phyloP scores from a whole-genome alignment of 2,113 vertebrate genomes.

The Neodontobutis hainanensis region DNA sequence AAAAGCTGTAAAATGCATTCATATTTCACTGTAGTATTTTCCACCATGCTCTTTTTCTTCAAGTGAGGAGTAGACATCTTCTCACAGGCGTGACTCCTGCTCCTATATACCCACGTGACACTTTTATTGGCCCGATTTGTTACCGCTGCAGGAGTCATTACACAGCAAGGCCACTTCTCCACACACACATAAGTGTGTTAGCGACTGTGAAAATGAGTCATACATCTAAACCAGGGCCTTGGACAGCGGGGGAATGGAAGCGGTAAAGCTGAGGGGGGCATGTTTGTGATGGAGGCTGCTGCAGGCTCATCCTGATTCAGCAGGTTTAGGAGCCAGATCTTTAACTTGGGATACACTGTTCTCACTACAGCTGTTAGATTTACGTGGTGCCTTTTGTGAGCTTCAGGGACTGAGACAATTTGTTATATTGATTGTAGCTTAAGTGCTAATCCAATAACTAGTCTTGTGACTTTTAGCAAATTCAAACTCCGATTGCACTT shows the following conservation, averaged over 20 bases:
- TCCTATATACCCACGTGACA: not conserved
- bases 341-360: not conserved
- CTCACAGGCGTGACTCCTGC: not conserved
- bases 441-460: no score
- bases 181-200: constrained; percentile 19
- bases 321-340: constrained; percentile 27
- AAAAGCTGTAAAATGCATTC: not conserved
- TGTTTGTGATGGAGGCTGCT: constrained; percentile 38
- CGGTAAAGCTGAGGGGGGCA: not conserved
- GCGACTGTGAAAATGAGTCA: constrained; percentile 51
- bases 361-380: not conserved
- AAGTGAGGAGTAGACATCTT: not conserved
- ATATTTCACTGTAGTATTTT: no score
- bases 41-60: no score
- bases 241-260: constrained; percentile 13
- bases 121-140: constrained; percentile 51
- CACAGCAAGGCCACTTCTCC: constrained; percentile 44
- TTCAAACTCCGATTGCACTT: no score
- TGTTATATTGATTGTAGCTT: no score
- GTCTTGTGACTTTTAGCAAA: no score
- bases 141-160: constrained; percentile 64
- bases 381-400: not conserved
- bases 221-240: constrained; percentile 30
- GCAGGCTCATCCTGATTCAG: constrained; percentile 62
- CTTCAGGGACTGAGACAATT: no score